Percentiles rank a stretch among this genome's conserved stretches.
phyloP scores from a whole-genome alignment of 2,888 invertebrate species.

The Apotomis capreana region DNA sequence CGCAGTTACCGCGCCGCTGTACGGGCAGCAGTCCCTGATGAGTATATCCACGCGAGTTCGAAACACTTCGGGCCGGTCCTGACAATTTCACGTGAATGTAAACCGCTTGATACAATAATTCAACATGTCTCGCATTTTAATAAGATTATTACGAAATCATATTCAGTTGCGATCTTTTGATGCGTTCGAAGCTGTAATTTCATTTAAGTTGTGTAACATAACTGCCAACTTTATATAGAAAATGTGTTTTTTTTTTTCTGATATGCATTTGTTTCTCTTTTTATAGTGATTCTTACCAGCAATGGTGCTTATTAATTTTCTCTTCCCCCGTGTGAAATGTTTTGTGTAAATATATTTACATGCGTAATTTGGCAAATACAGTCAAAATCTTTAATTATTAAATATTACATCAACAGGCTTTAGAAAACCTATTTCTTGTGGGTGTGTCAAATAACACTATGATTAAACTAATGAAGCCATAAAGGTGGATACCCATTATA shows the following conservation, averaged over 20 bases:
- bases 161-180: background rate
- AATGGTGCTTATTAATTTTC: conserved; percentile 11
- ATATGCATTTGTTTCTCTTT: background rate
- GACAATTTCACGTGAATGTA: too few species aligned
- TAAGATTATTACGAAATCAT: background rate
- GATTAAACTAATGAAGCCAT: too few species aligned
- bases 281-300: background rate
- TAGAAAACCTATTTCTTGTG: too few species aligned
- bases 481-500: too few species aligned
- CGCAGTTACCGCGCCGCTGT: too few species aligned
- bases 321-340: conserved; percentile 68
- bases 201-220: background rate
- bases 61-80: too few species aligned
- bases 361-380: conserved; percentile 27
- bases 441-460: too few species aligned
- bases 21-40: too few species aligned
- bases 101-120: too few species aligned
- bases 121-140: background rate
- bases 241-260: background rate
- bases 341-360: conserved; percentile 64
- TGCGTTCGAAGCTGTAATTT: background rate
- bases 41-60: too few species aligned
- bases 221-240: background rate
- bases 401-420: too few species aligned
- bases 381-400: too few species aligned